Conservation (phyloP, 2,888 invertebrate genomes). For the Cenopis cana region DNA sequence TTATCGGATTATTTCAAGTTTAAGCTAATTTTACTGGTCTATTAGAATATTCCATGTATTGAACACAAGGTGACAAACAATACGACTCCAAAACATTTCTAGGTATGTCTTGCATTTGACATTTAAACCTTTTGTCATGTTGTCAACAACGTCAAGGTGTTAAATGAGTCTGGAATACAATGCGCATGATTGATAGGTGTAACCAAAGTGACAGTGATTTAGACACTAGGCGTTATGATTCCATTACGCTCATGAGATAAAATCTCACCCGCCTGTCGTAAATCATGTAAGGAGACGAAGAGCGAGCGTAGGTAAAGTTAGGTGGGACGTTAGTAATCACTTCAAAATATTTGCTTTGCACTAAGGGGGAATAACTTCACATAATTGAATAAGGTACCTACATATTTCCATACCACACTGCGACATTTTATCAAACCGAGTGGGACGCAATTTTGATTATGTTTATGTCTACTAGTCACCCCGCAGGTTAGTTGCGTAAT, state of each 20-base stretch:
- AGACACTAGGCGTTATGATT: slow-evolving; percentile 26
- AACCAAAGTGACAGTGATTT: slow-evolving; percentile 40
- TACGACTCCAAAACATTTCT: slow-evolving; percentile 2
- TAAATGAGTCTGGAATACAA: slow-evolving; percentile 27
- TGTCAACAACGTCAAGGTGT: slow-evolving; percentile 15
- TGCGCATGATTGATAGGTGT: slow-evolving; percentile 32
- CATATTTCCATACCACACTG: background rate
- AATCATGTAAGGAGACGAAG: slow-evolving; percentile 16
- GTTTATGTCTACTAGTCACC: too few species aligned
- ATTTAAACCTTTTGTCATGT: slow-evolving; percentile 19
- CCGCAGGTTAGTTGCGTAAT: too few species aligned
- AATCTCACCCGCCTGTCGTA: slow-evolving; percentile 16
- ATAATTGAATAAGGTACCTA: background rate
- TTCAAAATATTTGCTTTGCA: slow-evolving; percentile 3
- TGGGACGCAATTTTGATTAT: background rate
- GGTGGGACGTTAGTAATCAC: background rate
- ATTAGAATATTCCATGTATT: too few species aligned
- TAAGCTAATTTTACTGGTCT: too few species aligned
- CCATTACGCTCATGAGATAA: slow-evolving; percentile 25
- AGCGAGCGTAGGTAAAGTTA: slow-evolving; percentile 16
- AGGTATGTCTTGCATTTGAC: slow-evolving; percentile 10
- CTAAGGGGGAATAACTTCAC: background rate
- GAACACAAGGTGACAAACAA: background rate
- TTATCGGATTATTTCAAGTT: too few species aligned
- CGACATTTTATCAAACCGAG: background rate